Evolutionary conservation across 2,888 invertebrate species (phyloP).

Genomic region (Dryobotodes eremita): DNA sequence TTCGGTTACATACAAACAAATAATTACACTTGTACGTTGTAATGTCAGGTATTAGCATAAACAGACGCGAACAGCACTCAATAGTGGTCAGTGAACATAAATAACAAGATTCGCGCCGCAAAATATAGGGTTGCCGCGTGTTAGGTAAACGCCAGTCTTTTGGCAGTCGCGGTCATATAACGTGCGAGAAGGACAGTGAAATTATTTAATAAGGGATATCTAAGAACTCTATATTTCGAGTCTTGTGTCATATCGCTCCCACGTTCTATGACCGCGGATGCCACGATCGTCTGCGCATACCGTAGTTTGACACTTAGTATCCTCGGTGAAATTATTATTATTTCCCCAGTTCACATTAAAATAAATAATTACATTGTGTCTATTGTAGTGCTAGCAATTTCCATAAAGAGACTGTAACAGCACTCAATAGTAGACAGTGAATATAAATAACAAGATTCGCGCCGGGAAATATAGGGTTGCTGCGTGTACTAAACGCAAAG

Average conservation of each 20-base stretch:
- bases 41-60: conserved; percentile 59
- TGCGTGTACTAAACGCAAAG: too few species aligned
- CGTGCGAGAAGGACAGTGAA: neutral
- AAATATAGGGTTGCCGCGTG: conserved; percentile 50
- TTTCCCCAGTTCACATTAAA: conserved; percentile 25
- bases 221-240: neutral
- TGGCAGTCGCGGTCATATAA: neutral
- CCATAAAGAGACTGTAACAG: conserved; percentile 60
- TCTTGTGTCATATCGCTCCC: neutral
- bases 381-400: conserved; percentile 54
- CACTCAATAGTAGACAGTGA: conserved; percentile 58
- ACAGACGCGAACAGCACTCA: conserved; percentile 57
- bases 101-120: conserved; percentile 52
- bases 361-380: conserved; percentile 52
- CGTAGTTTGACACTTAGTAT: neutral
- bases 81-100: conserved; percentile 55
- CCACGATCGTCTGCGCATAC: neutral
- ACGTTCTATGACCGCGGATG: neutral
- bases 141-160: neutral
- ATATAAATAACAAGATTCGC: conserved; percentile 61
- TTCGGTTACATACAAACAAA: conserved; percentile 50
- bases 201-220: neutral
- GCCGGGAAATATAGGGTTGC: conserved; percentile 37
- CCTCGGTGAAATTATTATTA: neutral
- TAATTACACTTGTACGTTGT: conserved; percentile 53